Evolutionary conservation across 2,888 invertebrate genomes (phyloP), one percentile per base, ranked within the genome.

Genomic region (Caenorhabditis drosophilae): DNA sequence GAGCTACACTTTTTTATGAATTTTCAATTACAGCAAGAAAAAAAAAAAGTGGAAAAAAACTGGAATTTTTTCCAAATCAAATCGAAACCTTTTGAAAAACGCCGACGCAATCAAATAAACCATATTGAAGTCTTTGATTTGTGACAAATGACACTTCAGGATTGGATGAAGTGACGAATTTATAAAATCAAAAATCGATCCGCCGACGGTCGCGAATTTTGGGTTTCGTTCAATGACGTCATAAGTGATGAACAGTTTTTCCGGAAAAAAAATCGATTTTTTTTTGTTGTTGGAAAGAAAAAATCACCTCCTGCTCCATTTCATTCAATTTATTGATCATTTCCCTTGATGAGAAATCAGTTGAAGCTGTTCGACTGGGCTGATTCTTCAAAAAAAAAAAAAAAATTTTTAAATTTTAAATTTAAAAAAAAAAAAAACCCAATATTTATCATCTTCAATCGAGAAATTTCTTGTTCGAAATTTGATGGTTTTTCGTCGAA

Each of bases 281-380:
- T n/a, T n/a, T n/a, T n/a, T n/a, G n/a, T n/a, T n/a, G n/a, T n/a
- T n/a, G n/a, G n/a, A n/a, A n/a, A n/a, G n/a, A n/a, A n/a, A n/a
- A n/a, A n/a, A n/a, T n/a, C n/a, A n/a, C n/a, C 48, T 63, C 58
- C 48, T 63, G 63, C 31, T 63, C 63, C 57, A 63, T 58, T 48
- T 63, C 63, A 38, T 63, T 63, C 42, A 63, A 27, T 41, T 54
- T 53, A 45, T 63, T 63, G 49, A 63, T 58, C 12, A 63, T 54
- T 41, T 63, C 63, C 27, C 63, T 34, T 3, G 63, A 50, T 20
- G 53, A 54, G 54, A 58, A 58, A 31, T 63, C 63, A 1, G 58
- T 46, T 35, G 57, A 58, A 46, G 53, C 46, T 20, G 53, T 58
- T 46, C 57, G 27, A 34, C 57, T 58, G 3, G 63, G 54, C 42